phyloP scores from a whole-genome alignment of 2,888 invertebrate species.

The Drosophila sordidapex region DNA sequence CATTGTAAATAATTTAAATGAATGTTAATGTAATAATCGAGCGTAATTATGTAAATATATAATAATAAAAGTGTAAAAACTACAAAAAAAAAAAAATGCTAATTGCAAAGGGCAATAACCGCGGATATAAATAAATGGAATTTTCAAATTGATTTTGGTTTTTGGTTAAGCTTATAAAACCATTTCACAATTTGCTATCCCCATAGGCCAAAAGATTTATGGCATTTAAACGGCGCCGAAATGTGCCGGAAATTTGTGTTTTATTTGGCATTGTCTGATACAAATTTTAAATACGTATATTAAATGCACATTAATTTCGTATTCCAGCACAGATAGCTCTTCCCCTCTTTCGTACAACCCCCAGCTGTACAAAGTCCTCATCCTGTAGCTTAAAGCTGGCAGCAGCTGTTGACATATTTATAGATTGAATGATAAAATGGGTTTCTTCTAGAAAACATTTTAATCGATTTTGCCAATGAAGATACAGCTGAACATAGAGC shows the following conservation, averaged over 20 bases:
- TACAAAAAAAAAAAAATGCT: conserved; percentile 41
- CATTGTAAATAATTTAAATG: conserved; percentile 5
- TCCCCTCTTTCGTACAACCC: background rate
- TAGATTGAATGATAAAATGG: conserved; percentile 31
- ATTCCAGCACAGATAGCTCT: conserved; percentile 36
- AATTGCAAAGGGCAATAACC: conserved; percentile 59
- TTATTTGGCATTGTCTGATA: conserved; percentile 54
- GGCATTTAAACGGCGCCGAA: conserved; percentile 56
- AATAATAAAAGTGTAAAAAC: conserved; percentile 47
- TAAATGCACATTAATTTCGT: conserved; percentile 70
- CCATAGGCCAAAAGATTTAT: conserved; percentile 59
- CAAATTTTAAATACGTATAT: conserved; percentile 65
- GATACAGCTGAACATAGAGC: background rate
- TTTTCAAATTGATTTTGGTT: conserved; percentile 46
- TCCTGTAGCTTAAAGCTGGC: conserved; percentile 34
- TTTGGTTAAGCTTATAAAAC: conserved; percentile 31
- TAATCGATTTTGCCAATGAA: background rate
- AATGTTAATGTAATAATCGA: conserved; percentile 41
- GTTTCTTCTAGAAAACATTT: conserved; percentile 7
- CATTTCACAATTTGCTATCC: conserved; percentile 11
- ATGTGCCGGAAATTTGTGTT: conserved; percentile 68
- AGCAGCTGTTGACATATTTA: conserved; percentile 42
- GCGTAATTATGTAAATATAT: conserved; percentile 43
- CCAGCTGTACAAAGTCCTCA: background rate
- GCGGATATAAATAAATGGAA: conserved; percentile 46